phyloP scores from a whole-genome alignment of 2,797 vertebrate species.

The Babyrousa celebensis region DNA sequence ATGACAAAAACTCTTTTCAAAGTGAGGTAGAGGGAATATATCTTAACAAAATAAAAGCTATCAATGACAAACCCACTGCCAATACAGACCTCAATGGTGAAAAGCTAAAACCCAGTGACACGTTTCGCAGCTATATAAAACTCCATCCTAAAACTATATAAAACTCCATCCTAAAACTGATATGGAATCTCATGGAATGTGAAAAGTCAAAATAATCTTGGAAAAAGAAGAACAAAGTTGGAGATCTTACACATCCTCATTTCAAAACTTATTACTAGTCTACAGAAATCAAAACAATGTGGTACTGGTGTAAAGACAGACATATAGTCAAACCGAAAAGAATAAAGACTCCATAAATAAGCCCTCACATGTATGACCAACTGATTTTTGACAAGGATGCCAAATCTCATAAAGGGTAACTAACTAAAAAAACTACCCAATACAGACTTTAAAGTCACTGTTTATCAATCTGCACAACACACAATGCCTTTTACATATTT shows the following conservation, averaged over 20 bases:
- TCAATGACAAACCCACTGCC: too few species aligned
- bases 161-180: too few species aligned
- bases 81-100: too few species aligned
- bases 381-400: not conserved
- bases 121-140: not conserved
- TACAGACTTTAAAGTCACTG: slow-evolving; percentile 8
- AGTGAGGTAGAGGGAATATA: too few species aligned
- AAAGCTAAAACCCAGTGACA: not conserved
- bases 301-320: not conserved
- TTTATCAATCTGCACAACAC: not conserved
- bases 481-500: not conserved
- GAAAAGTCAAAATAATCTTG: not conserved
- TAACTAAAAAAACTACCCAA: not conserved
- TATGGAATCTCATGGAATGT: too few species aligned
- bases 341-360: not conserved
- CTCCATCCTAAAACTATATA: not conserved
- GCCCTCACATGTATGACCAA: not conserved
- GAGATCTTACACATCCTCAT: not conserved
- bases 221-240: slow-evolving; percentile 20
- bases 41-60: too few species aligned
- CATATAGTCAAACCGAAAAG: not conserved
- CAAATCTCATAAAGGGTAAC: not conserved
- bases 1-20: too few species aligned
- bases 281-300: not conserved
- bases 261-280: not conserved